A percentile compares a stretch with the other conserved stretches of the same genome.
phyloP scores from a whole-genome alignment of 1,140 invertebrate genomes.

The Meteorus sp. region DNA sequence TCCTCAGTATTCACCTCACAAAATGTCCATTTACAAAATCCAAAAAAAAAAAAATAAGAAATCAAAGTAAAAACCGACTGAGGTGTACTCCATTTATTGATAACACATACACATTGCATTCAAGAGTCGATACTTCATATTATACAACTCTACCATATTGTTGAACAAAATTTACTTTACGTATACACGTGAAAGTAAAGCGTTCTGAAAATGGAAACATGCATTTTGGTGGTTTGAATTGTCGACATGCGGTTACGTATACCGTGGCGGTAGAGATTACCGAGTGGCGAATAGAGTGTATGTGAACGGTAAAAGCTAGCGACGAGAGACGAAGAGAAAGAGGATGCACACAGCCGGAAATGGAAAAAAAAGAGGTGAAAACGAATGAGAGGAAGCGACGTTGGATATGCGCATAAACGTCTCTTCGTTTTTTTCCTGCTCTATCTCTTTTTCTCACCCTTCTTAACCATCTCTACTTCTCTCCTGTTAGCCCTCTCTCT shows the following conservation, averaged over 20 bases:
- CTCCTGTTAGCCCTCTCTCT: background rate
- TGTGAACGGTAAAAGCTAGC: slow-evolving; percentile 6
- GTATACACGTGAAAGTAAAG: background rate
- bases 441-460: too few species aligned
- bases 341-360: background rate
- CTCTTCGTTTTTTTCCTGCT: background rate
- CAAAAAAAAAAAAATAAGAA: too few species aligned
- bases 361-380: slow-evolving; percentile 7
- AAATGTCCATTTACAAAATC: too few species aligned
- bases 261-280: background rate
- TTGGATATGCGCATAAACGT: background rate
- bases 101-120: too few species aligned
- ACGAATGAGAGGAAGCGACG: slow-evolving; percentile 11
- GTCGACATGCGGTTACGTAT: background rate
- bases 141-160: too few species aligned
- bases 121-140: too few species aligned
- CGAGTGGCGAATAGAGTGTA: background rate
- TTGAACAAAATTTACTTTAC: too few species aligned
- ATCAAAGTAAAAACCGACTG: too few species aligned
- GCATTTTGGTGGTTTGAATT: background rate
- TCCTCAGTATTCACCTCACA: too few species aligned
- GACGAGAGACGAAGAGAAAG: slow-evolving; percentile 9
- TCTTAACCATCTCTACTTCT: too few species aligned
- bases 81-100: too few species aligned
- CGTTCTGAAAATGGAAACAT: background rate